Conservation (phyloP, 1,140 invertebrate genomes). For the Drosophila sp. region DNA sequence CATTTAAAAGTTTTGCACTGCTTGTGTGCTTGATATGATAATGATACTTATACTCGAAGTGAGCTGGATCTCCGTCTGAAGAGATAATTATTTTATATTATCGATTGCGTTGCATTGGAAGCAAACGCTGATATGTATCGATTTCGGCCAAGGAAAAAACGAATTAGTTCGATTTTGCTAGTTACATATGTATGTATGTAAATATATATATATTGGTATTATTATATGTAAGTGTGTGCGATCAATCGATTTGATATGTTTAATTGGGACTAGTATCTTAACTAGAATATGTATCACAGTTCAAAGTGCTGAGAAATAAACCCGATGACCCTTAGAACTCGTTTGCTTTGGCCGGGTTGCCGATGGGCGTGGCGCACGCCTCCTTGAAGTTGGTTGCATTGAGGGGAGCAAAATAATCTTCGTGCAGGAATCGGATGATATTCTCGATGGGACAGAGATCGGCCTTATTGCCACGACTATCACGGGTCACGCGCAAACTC, state of each 20-base stretch:
- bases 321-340: constrained; percentile 63
- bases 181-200: neutral
- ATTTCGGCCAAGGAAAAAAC: neutral
- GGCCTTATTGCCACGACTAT: constrained; percentile 85
- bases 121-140: constrained; percentile 47
- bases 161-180: constrained; percentile 22
- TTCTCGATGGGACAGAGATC: constrained; percentile 93
- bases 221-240: constrained; percentile 32
- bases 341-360: constrained; percentile 77
- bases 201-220: constrained; percentile 1
- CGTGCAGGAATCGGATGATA: constrained; percentile 92
- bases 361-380: constrained; percentile 86
- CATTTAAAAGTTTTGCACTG: constrained; percentile 36
- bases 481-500: constrained; percentile 84
- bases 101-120: constrained; percentile 24
- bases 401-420: constrained; percentile 92
- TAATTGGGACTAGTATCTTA: constrained; percentile 43
- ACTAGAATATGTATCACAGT: constrained; percentile 72
- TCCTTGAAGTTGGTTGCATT: constrained; percentile 94
- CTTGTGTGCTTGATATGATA: constrained; percentile 33
- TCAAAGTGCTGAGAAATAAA: constrained; percentile 42
- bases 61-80: constrained; percentile 5
- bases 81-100: neutral
- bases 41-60: constrained; percentile 27
- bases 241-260: constrained; percentile 58